Conservation (phyloP, 2,888 invertebrate species). For the Tanytarsus gracilentus region DNA sequence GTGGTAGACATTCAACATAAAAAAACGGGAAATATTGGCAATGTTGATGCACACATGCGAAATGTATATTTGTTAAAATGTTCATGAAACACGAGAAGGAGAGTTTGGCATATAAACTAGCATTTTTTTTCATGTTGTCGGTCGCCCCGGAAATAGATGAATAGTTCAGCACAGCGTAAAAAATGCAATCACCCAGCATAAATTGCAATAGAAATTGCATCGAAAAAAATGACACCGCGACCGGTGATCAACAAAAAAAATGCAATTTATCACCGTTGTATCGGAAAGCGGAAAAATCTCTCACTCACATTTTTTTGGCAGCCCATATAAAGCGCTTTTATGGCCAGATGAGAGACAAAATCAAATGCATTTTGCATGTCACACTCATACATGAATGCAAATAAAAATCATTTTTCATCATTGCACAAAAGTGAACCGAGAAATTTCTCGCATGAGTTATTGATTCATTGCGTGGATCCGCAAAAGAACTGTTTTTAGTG, state of each 20-base stretch:
- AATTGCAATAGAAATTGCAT: constrained; percentile 16
- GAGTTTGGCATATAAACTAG: constrained; percentile 4
- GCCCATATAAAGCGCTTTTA: background rate
- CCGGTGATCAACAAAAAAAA: constrained; percentile 16
- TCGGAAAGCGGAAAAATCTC: background rate
- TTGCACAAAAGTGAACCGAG: background rate
- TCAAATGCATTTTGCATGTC: constrained; percentile 28
- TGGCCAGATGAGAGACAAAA: background rate
- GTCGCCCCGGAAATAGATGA: constrained; percentile 26
- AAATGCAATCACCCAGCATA: constrained; percentile 5
- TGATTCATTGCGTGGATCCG: background rate
- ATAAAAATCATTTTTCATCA: constrained; percentile 13
- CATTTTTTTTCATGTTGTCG: background rate
- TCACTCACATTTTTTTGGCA: background rate
- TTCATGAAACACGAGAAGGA: background rate
- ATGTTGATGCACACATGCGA: constrained; percentile 12
- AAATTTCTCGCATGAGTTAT: background rate
- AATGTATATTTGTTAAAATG: constrained; percentile 11
- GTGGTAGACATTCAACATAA: too few relatives aligned
- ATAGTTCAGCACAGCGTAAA: constrained; percentile 6
- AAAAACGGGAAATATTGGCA: constrained; percentile 17
- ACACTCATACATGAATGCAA: background rate
- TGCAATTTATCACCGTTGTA: constrained; percentile 27
- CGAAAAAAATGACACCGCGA: constrained; percentile 26
- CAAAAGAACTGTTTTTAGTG: too few relatives aligned